Evolutionary conservation across 2,888 invertebrate species (phyloP), one percentile per base, ranked within the genome.

Genomic region (Melangyna quadrimaculata): DNA sequence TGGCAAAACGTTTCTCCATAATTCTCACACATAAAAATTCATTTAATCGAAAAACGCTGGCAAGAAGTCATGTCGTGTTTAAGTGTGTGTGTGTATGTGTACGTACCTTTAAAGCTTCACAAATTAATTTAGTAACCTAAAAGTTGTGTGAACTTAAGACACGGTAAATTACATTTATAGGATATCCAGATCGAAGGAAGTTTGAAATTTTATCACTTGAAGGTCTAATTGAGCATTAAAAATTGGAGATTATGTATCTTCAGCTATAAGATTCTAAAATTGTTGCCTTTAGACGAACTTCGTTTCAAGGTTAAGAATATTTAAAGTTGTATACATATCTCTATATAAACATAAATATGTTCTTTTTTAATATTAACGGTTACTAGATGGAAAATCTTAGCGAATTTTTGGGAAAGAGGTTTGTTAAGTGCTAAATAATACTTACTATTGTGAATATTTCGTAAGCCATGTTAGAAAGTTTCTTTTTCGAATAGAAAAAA

Each of bases 21-120:
- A 40, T 22, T 40, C 24, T 43, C 40, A 27, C 37, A 37, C 57
- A 74, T 59, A 75, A 84, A 84, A 79, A 65, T 79, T 57, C 57
- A 74, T 71, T 67, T 79, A 84, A 71, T 75, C 43, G 35, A 57
- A 67, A 59, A 45, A 73, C 19, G 19, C 51, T 51, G 8, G 53
- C 12, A 29, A 61, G n/a, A 19, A 27, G 24, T 12, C 22, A 48
- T 12, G 2, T 1, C 6, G 35, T 19, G 32, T 12, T 12, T 43
- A 24, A 6, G 48, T 32, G 17, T 19, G 19, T 29, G 12, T 24
- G 48, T 53, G 32, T 32, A 2, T 19, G 19, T 35, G 35, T 22
- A n/a, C n/a, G 19, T 14, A 22, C 22, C 35, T 8, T 22, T 35
- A 14, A 32, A 35, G 6, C 32, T n/a, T n/a, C n/a, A 7, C 27